Base-by-base conservation (phyloP, 2,797 vertebrate genomes). In the Sebastes oblongus region DNA sequence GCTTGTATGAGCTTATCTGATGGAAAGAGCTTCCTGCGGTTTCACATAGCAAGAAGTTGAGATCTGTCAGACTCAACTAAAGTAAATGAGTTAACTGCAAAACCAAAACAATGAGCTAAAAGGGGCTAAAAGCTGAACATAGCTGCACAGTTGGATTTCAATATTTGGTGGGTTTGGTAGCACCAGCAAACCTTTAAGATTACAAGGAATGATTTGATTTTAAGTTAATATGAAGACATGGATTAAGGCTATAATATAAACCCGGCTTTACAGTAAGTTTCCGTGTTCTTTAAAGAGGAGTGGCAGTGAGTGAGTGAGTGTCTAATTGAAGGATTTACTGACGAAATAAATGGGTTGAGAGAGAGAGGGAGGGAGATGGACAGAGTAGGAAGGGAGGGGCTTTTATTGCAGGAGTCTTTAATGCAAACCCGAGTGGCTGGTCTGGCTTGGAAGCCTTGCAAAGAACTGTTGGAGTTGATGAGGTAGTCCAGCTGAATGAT, bases 401-500 rank as follows among this genome's bases (percentile, higher is more conserved):
- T 88, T 91, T 87, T 81, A 93, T 80, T 84, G 81, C 78, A 56
- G 16, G 30, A 75, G 59, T 78, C 75, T 90, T 87, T 88, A 83
- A 89, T 88, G 85, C 76, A 88, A 88, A 86, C 68, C 75, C 77
- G 88, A 92, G 86, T 85, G 74, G 83, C 74, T 89, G 81, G 81
- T 81, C 79, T 77, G 79, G 74, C 81, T 61, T 77, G 68, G 75
- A 84, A 88, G 81, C 82, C 85, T 80, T 90, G 89, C 85, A 92
- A 77, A 93, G 89, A 90, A 92, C 91, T 91, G 88, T 81, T 88
- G 85, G 86, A 88, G 88, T 93, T 96, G 96, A 97, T 97, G 96
- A 97, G 95, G 95, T 95, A 94, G 93, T 94, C 93, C 91, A 87
- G 91, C 94, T 96, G 96, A 97, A 96, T 98, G 97, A 99, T 98